Evolutionary conservation across 2,888 invertebrate species (phyloP), one percentile per base, ranked within the genome.

Genomic region (Drosophila fulvimacula): DNA sequence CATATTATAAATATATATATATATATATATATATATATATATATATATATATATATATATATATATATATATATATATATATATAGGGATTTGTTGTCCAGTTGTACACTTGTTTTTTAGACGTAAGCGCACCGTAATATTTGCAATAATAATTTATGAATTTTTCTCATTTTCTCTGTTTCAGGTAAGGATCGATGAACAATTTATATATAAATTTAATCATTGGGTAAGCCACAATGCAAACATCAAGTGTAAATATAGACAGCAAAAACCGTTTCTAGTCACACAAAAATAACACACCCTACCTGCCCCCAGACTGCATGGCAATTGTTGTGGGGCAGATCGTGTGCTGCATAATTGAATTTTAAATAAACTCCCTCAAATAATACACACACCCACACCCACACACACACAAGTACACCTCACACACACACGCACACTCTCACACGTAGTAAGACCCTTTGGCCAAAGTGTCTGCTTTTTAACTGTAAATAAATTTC

Each of bases 171-270:
- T 81, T 76, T 77, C 62, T 88, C 86, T 80, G 36, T 92, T 91
- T 58, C 91, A 92, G 92, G 92, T 92, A 92, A 92, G 92, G 90
- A 91, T 91, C 76, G 91, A 92, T 86, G 91, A 92, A 89, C 90
- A 92, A 88, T 86, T 89, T 78, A 73, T 92, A 57, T 91, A 87
- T 89, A 92, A 91, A 78, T 85, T 92, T 65, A 90, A 91, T 86
- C 79, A 90, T 87, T 90, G 91, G 92, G 92, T 92, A 92, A 92
- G 92, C 87, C 87, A 19, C 34, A 36, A 46, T 49, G 34, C 39
- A 41, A 49, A 49, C 17, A 49, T 46, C 6, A 27, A 38, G 11
- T 56, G 42, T 42, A 42, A 32, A 48, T 11, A 32, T 48, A 32
- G 48, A 7, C 48, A 3, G 48, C 30, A 48, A 48, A 51, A 60